Percentiles rank a stretch among this genome's conserved stretches.
phyloP scores from a whole-genome alignment of 2,888 invertebrate species.

The Ryuthela nishihirai region DNA sequence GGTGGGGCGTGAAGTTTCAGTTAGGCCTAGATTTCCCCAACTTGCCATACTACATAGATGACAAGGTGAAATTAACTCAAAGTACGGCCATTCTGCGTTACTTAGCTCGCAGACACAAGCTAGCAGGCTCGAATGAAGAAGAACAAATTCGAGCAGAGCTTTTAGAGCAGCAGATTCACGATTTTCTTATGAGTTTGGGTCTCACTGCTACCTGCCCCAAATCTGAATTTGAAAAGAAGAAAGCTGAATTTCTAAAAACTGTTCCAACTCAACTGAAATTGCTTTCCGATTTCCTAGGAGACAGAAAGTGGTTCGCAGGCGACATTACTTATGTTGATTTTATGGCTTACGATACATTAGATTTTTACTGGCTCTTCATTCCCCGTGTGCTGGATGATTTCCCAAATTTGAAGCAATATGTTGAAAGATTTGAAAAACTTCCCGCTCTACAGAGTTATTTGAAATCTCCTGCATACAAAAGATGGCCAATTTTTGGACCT shows the following conservation, averaged over 20 bases:
- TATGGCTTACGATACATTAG: slow-evolving; percentile 40
- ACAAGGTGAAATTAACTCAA: slow-evolving; percentile 49
- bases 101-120: slow-evolving; percentile 37
- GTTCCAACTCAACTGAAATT: slow-evolving; percentile 26
- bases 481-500: slow-evolving; percentile 33
- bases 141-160: slow-evolving; percentile 30
- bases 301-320: slow-evolving; percentile 37
- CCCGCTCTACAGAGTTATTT: slow-evolving; percentile 32
- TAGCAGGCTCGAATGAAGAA: slow-evolving; percentile 31
- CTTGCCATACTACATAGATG: slow-evolving; percentile 51
- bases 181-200: slow-evolving; percentile 50
- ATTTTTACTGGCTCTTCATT: slow-evolving; percentile 30
- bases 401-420: slow-evolving; percentile 24
- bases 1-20: slow-evolving; percentile 33
- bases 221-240: slow-evolving; percentile 44
- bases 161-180: slow-evolving; percentile 46
- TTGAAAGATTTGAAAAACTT: slow-evolving; percentile 39
- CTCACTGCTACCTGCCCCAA: slow-evolving; percentile 51
- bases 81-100: slow-evolving; percentile 45
- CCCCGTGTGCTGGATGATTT: slow-evolving; percentile 28
- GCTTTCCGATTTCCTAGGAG: slow-evolving; percentile 33
- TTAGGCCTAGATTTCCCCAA: slow-evolving; percentile 50
- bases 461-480: slow-evolving; percentile 20
- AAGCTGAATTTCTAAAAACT: slow-evolving; percentile 18
- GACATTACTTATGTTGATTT: slow-evolving; percentile 41